Base-by-base conservation (phyloP, 2,888 invertebrate species). In the Drosophila meridionalis region DNA sequence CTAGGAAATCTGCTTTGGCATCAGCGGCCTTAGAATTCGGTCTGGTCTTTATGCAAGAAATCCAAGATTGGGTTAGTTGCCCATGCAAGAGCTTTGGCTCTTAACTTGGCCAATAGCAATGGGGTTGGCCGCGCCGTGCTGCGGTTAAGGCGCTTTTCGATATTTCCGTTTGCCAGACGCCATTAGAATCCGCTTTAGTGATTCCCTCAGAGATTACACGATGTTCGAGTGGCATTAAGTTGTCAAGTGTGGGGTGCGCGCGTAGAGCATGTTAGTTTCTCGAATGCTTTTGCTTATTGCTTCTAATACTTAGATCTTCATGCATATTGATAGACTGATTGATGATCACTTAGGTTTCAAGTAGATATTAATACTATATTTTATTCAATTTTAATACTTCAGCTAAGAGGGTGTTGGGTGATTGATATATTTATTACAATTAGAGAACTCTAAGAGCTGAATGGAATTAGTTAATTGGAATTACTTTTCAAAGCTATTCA, bases 1-100 rank as follows among this genome's bases (percentile, higher is more conserved):
- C 87, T 88, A 79, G 65, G 73, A 86, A 87, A 87, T 89, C 86
- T 83, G 82, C 83, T 90, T 90, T 87, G 87, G 87, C 90, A 86
- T 89, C 87, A 73, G 71, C 77, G 83, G 86, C 80, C 82, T 79
- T 84, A 80, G 79, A 87, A 80, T 82, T 69, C 70, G 57, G 60
- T 68, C 63, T 66, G 59, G 65, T 52, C 55, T 68, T 28, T 74
- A 65, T 87, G 83, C 88, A 83, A 87, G 69, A 68, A 70, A 76
- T 50, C 48, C 38, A 45, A 80, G 69, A 76, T 80, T 76, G 65
- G 45, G 58, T 64, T 56, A 59, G 59, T 56, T 69, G 55, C 42
- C 55, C 40, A 72, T 64, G 77, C 69, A 58, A 60, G 47, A 47
- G 50, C 2, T 56, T 28, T 52, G 60, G 32, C 12, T 56, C 9